Evolutionary conservation across 2,113 vertebrate species (phyloP), one percentile per base, ranked within the genome.

Genomic region (Condylura cristata): DNA sequence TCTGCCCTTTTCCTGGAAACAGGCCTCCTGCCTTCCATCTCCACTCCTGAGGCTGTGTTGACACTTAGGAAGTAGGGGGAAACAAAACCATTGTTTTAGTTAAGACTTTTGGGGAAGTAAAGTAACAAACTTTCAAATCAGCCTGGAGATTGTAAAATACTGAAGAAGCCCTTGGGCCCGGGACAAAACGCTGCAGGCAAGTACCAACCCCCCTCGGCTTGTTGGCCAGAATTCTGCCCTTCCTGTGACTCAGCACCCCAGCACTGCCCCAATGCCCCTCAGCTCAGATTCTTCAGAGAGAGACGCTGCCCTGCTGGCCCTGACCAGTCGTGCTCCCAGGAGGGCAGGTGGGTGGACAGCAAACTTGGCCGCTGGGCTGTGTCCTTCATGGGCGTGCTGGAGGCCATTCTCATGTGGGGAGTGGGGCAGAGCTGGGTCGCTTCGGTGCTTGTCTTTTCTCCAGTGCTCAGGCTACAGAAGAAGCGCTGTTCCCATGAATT

Each of bases 391-490:
- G 56, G 4, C n/a, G 3, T 11, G 68, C n/a, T 17, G 12, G 91
- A 26, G 44, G 51, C 0, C 0, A n/a, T 14, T 41, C 60, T n/a
- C 8, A 20, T n/a, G 61, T 2, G 41, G 72, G 26, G 20, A 24
- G 46, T 34, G 9, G 16, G 58, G 48, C 51, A 61, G 39, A 61
- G n/a, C n/a, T n/a, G n/a, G n/a, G n/a, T n/a, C 8, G 32, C 24
- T 24, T 9, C 24, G 8, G 22, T 30, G 63, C 13, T 16, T 20
- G 0, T 34, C 58, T 53, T 75, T 16, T 2, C 58, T 93, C 39
- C 32, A 68, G 6, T 34, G 58, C 13, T 66, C 17, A 16, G 7
- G 28, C 80, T 75, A 39, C 24, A 24, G 48, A 79, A 71, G 39
- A 26, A 16, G 37, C 4, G 48, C 46, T 32, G 65, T 74, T 76